These are phyloP conservation scores for Antheraea mylitta DNA, from an alignment of 1,140 invertebrate species.

Conservation along the genomic window DNA sequence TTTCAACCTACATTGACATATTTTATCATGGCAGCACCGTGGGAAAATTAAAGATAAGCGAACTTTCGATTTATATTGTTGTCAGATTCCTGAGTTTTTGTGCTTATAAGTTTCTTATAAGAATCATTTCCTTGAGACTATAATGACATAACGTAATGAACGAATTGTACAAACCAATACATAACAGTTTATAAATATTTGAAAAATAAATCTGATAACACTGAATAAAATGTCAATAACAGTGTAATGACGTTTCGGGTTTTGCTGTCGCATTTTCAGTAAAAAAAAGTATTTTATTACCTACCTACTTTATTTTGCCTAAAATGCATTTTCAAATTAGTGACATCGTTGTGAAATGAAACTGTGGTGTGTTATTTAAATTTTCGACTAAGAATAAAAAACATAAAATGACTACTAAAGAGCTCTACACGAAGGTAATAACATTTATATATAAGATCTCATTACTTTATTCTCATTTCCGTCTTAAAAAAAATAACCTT, in stretches of 20 bases:
- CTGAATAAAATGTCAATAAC: slow-evolving; percentile 60
- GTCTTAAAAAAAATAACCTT: slow-evolving; percentile 21
- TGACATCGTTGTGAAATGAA: slow-evolving; percentile 60
- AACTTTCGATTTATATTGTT: slow-evolving; percentile 43
- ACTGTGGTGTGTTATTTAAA: slow-evolving; percentile 33
- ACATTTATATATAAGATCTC: slow-evolving; percentile 30
- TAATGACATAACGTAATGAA: not conserved
- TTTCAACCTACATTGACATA: slow-evolving; percentile 41
- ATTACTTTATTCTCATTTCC: slow-evolving; percentile 33
- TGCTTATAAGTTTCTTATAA: slow-evolving; percentile 36
- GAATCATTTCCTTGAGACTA: slow-evolving; percentile 27
- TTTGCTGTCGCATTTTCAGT: slow-evolving; percentile 14
- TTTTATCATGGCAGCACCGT: slow-evolving; percentile 50
- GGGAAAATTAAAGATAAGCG: slow-evolving; percentile 48
- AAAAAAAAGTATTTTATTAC: slow-evolving; percentile 46
- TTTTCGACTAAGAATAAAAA: slow-evolving; percentile 29
- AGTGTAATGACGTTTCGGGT: slow-evolving; percentile 67
- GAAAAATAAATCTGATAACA: slow-evolving; percentile 42
- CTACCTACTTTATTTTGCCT: slow-evolving; percentile 53
- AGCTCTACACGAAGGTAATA: slow-evolving; percentile 77
- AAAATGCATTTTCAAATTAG: slow-evolving; percentile 65
- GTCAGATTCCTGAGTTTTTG: slow-evolving; percentile 35
- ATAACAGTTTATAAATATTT: not conserved
- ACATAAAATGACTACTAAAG: slow-evolving; percentile 74
- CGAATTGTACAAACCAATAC: not conserved